Base-by-base conservation (phyloP, 2,888 invertebrate species). In the Drosophila subsilvestris region DNA sequence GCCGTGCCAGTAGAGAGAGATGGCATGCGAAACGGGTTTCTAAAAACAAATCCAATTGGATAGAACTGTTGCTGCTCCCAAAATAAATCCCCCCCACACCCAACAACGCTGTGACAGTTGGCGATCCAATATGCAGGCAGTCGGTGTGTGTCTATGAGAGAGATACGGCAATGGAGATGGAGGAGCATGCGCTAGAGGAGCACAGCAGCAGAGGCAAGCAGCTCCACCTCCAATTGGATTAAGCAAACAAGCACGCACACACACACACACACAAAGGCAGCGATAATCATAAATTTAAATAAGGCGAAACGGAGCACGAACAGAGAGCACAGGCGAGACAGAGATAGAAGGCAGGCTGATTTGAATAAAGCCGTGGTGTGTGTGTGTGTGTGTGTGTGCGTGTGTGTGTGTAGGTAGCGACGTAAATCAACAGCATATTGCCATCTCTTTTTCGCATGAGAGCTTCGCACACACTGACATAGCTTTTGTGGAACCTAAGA, bases 221-320 rank as follows among this genome's bases (percentile, higher is more conserved):
- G 77, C 88, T 88, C 81, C 86, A 84, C 84, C 84, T 84, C 85
- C 85, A 83, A 86, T 85, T 88, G 86, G 88, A 85, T 85, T 85
- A 85, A 79, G 57, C 65, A 53, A 67, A 45, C 51, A 68, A 22
- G 44, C 51, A 50, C 54, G 59, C 60, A 42, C 25, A 45, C 56
- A 53, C 20, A 42, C 29, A 45, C 54, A 47, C 37, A 53, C 14
- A 54, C 37, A 49, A 53, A 54, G 10, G 20, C 7, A 48, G 50
- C 76, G 76, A 71, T 86, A 86, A 87, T 87, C 85, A 78, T 71
- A 80, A 88, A 86, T 88, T 85, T 86, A 89, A 86, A 88, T 87
- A 85, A 69, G 66, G 68, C 49, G 80, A 68, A 67, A 70, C 61
- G 37, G 50, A 48, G 44, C 42, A 55, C 9, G 18, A 20, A 5